Evolutionary conservation across 1,140 invertebrate species (phyloP).

Genomic region (Orius insidiosus): DNA sequence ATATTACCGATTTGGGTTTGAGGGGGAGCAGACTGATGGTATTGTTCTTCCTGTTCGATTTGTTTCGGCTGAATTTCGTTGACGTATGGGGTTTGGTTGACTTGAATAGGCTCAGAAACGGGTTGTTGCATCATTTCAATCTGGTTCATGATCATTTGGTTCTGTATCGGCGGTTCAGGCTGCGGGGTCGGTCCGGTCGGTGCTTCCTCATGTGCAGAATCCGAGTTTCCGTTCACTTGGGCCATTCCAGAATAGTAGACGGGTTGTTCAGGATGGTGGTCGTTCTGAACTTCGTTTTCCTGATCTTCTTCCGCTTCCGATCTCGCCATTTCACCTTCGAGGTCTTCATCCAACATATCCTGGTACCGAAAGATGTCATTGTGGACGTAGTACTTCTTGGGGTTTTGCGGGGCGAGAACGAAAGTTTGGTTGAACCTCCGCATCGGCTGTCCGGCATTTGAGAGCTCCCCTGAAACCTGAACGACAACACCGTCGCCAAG

Average conservation of each 20-base stretch:
- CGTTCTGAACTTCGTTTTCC: conserved; percentile 21
- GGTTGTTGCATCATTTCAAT: conserved; percentile 15
- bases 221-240: conserved; percentile 19
- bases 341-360: conserved; percentile 65
- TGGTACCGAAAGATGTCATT: conserved; percentile 98
- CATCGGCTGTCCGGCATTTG: conserved; percentile 91
- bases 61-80: too few relatives aligned
- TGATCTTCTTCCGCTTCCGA: conserved; percentile 49
- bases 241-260: conserved; percentile 16
- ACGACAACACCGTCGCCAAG: conserved; percentile 88
- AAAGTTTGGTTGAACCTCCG: conserved; percentile 94
- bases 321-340: conserved; percentile 36
- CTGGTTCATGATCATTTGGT: conserved; percentile 10
- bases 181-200: conserved; percentile 18
- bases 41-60: too few relatives aligned
- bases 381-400: conserved; percentile 94
- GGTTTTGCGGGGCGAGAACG: conserved; percentile 81
- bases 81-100: too few relatives aligned
- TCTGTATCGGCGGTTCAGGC: conserved; percentile 26
- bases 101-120: background rate
- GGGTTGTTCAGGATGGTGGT: conserved; percentile 3
- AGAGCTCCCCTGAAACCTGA: conserved; percentile 90
- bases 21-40: too few relatives aligned
- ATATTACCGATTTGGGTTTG: too few relatives aligned
- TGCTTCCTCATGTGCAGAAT: conserved; percentile 21